Conservation (phyloP, 2,797 vertebrate species). For the Remorina albescens region DNA sequence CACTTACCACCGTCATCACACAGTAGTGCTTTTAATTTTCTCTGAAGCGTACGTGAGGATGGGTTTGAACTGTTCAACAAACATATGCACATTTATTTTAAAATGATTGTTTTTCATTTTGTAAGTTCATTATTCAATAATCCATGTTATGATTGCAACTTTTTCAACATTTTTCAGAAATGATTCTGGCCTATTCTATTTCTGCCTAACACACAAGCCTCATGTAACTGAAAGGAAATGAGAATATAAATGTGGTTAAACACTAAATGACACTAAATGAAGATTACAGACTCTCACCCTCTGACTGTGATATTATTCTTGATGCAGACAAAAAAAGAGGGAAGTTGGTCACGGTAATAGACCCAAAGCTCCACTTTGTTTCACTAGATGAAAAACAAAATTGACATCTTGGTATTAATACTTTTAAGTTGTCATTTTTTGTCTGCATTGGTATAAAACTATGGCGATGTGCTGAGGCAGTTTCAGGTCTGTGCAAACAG, state of each 20-base stretch:
- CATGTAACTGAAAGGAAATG: background rate
- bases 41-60: background rate
- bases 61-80: slow-evolving; percentile 1
- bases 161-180: background rate
- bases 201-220: background rate
- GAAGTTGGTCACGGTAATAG: background rate
- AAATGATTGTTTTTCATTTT: background rate
- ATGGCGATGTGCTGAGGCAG: background rate
- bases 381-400: background rate
- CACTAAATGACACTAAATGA: too few relatives aligned
- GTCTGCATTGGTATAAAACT: background rate
- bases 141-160: background rate
- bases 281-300: background rate
- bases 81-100: slow-evolving; percentile 12
- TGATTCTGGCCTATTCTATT: background rate
- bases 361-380: background rate
- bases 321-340: background rate
- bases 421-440: background rate
- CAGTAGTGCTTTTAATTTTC: background rate
- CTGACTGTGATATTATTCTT: background rate
- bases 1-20: background rate
- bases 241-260: background rate
- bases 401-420: background rate
- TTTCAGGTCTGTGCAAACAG: background rate
- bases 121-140: background rate